These are phyloP conservation scores for Paramuricea clavata DNA, from an alignment of 92 coral and sea anemone genomes.

Conservation along the genomic window DNA sequence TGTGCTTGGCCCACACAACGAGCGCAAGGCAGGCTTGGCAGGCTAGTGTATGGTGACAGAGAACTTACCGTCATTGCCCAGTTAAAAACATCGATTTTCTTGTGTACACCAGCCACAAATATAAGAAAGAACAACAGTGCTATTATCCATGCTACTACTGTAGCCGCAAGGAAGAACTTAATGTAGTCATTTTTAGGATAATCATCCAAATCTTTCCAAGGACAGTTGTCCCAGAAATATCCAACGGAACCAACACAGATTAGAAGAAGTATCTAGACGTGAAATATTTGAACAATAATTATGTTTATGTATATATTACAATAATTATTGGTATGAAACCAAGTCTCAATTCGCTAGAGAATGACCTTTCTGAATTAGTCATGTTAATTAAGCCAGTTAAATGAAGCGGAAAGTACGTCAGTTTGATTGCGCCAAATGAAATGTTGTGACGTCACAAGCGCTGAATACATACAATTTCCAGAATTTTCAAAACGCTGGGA, in stretches of 20 bases:
- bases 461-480: neutral
- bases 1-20: no score
- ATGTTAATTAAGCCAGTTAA: no score
- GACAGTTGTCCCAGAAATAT: neutral
- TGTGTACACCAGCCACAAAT: constrained; percentile 3
- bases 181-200: neutral
- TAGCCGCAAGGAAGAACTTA: neutral
- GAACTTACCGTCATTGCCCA: neutral
- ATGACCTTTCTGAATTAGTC: no score
- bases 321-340: no score
- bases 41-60: no score
- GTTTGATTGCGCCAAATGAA: no score
- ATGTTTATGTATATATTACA: no score
- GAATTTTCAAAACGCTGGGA: neutral
- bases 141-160: neutral
- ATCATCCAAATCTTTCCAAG: neutral
- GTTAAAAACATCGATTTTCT: neutral
- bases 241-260: neutral
- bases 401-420: no score
- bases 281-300: neutral
- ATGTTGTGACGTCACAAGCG: no score
- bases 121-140: neutral
- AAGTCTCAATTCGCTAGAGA: no score
- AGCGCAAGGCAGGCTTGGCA: no score
- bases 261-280: neutral